A percentile compares a stretch with the other conserved stretches of the same genome.
phyloP scores from a whole-genome alignment of 2,888 invertebrate genomes.

The Conomelus anceps region DNA sequence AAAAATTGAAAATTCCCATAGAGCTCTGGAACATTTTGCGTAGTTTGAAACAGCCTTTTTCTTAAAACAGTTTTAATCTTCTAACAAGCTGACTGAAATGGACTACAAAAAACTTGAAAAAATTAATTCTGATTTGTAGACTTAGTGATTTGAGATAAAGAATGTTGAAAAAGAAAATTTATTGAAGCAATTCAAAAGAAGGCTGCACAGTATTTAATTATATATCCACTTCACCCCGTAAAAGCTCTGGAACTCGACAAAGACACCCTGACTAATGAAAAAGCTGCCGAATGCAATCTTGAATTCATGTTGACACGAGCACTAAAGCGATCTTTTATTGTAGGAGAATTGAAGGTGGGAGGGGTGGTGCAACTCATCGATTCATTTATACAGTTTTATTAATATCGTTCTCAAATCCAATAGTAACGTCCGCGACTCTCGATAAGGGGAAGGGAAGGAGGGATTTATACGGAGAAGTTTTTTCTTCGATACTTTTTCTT shows the following conservation, averaged over 20 bases:
- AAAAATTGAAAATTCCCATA: too few species aligned
- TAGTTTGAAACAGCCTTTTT: too few species aligned
- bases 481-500: background rate
- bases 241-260: background rate
- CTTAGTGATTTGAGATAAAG: background rate
- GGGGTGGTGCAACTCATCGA: background rate
- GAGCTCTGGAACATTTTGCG: too few species aligned
- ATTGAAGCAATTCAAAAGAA: background rate
- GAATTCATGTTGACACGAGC: slow-evolving; percentile 6
- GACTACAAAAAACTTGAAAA: too few species aligned
- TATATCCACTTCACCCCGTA: background rate
- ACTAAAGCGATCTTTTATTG: slow-evolving; percentile 6
- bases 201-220: background rate
- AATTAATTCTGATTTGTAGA: background rate
- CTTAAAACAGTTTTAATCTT: too few species aligned
- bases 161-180: background rate
- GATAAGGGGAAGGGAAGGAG: background rate
- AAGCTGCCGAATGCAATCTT: background rate
- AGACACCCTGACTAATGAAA: background rate
- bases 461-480: background rate
- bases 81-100: too few species aligned
- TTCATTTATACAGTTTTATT: slow-evolving; percentile 2
- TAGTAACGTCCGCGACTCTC: background rate
- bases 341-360: background rate
- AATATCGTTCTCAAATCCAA: slow-evolving; percentile 7